Evolutionary conservation across 2,113 vertebrate species (phyloP), one percentile per base, ranked within the genome.

Genomic region (Phrynosoma blainvillii): DNA sequence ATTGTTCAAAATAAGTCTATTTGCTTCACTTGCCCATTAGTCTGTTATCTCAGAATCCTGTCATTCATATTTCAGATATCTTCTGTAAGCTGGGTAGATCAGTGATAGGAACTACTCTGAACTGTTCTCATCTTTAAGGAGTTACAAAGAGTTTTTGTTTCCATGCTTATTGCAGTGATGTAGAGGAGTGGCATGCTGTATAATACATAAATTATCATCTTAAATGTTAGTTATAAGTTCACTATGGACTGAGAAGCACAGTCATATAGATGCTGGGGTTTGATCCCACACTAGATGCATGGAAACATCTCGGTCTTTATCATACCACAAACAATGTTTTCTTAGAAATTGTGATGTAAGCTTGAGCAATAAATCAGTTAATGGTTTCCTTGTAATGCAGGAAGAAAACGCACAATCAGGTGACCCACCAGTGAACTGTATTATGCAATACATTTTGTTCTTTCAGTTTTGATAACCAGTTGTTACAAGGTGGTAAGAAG

Each of bases 341-440:
- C 87, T 84, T 82, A 90, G 91, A 92, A 89, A 78, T 84, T 76
- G 82, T 36, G 65, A 68, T 88, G 20, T 36, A 84, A 74, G 27
- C 75, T 74, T 68, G 23, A 36, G 84, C 56, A 68, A 79, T 92
- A 85, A 83, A 87, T 82, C 70, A 84, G 68, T 54, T 70, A 78
- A 83, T 88, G n/a, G 73, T 83, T 88, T 88, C 87, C 71, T 54
- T 42, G 78, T 23, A 75, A 83, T 32, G 14, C 42, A 54, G 66
- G 82, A 78, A 79, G 85, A 76, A 78, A 82, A 65, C 42, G 68
- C 59, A 40, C 79, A 87, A 87, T 86, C 36, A 76, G n/a, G 32
- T 86, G 79, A 85, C 47, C 10, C 66, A 75, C 87, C 84, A 74
- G 56, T 87, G 89, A 90, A 90, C 89, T 89, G 42, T 88, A 82